A percentile compares a stretch with the other conserved stretches of the same genome.
Evolutionary conservation across 1,140 invertebrate species (phyloP).

Genomic region (Leptestheria dahalacensis): DNA sequence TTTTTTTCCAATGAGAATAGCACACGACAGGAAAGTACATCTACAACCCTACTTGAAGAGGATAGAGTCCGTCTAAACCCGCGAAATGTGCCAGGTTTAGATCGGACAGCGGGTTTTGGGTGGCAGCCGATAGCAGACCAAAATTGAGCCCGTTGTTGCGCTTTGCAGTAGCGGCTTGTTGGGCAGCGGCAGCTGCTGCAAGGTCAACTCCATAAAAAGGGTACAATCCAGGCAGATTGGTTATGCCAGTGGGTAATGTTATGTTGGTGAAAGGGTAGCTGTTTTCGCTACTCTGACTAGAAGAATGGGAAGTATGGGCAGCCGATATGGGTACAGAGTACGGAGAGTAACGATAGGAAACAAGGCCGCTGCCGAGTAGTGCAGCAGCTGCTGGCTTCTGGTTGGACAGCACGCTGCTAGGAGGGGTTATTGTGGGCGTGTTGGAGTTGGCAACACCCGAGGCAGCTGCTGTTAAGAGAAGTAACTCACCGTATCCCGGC

Average conservation of each 20-base stretch:
- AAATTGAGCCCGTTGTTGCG: background rate
- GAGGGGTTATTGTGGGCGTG: background rate
- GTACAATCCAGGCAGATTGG: background rate
- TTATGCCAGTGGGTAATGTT: background rate
- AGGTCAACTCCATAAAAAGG: background rate
- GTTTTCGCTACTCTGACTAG: constrained; percentile 19
- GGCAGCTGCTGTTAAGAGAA: constrained; percentile 47
- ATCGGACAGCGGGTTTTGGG: background rate
- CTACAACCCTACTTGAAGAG: constrained; percentile 3
- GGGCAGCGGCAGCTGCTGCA: background rate
- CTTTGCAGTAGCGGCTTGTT: background rate
- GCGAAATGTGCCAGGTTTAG: constrained; percentile 2
- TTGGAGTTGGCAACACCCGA: constrained; percentile 13
- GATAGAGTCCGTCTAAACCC: constrained; percentile 2
- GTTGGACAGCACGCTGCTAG: background rate
- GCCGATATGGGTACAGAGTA: constrained; percentile 32
- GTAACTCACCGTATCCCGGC: constrained; percentile 82
- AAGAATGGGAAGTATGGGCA: background rate
- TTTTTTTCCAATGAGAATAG: too few species aligned
- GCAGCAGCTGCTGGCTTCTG: constrained; percentile 11
- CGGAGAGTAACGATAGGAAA: constrained; percentile 41
- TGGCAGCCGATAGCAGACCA: background rate
- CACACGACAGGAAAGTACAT: background rate
- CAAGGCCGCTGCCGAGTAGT: constrained; percentile 19
- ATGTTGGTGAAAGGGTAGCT: background rate